phyloP scores from a whole-genome alignment of 1,140 invertebrate species.

The Trichonephila inaurata region DNA sequence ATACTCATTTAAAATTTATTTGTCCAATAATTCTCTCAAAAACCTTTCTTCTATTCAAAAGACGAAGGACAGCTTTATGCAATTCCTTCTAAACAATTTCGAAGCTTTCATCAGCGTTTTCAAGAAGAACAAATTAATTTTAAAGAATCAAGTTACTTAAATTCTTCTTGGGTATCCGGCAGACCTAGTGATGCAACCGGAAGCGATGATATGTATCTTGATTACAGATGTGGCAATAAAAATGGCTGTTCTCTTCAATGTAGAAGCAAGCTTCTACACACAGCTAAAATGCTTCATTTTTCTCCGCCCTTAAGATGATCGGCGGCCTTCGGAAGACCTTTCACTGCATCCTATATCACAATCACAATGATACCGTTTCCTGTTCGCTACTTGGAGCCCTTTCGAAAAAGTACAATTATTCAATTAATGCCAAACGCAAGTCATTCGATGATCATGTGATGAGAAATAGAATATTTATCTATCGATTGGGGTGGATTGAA shows the following conservation, averaged over 20 bases:
- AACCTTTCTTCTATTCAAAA: too few relatives aligned
- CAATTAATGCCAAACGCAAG: slow-evolving; percentile 26
- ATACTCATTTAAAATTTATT: too few relatives aligned
- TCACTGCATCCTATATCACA: slow-evolving; percentile 33
- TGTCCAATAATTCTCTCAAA: background rate
- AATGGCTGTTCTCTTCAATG: background rate
- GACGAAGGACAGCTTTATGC: background rate
- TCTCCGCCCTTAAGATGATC: slow-evolving; percentile 36
- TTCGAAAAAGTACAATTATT: slow-evolving; percentile 46
- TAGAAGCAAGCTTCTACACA: background rate
- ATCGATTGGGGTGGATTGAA: background rate
- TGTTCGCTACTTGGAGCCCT: slow-evolving; percentile 5
- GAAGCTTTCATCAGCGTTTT: background rate
- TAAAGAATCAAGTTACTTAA: background rate
- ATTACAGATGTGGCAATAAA: slow-evolving; percentile 40
- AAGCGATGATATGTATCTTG: slow-evolving; percentile 1
- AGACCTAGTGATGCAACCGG: slow-evolving; percentile 36
- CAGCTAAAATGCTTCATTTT: background rate
- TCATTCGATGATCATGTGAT: slow-evolving; percentile 1
- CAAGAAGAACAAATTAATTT: background rate
- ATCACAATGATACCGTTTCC: slow-evolving; percentile 61
- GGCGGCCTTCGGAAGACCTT: slow-evolving; percentile 34
- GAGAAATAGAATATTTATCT: background rate
- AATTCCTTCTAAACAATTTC: background rate
- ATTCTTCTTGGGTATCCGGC: slow-evolving; percentile 19